phyloP scores from a whole-genome alignment of 2,797 vertebrate species.

The Sebastes matsubarae region DNA sequence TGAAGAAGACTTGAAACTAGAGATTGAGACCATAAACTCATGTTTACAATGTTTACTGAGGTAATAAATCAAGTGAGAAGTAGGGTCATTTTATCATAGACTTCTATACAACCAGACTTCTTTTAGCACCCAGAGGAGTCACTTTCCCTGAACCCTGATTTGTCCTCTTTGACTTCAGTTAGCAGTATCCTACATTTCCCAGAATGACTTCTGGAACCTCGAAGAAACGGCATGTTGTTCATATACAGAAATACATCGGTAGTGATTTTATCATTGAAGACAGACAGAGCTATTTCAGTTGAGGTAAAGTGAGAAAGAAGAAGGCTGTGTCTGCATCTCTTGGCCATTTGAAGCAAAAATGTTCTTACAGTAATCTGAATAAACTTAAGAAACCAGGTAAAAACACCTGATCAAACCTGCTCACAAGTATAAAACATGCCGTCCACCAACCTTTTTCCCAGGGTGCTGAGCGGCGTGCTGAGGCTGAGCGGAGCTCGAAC shows the following conservation, averaged over 20 bases:
- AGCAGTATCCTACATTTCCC: not conserved
- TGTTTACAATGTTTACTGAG: too few relatives aligned
- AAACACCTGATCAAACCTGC: not conserved
- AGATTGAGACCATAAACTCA: too few relatives aligned
- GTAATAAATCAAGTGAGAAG: too few relatives aligned
- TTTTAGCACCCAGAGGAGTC: too few relatives aligned
- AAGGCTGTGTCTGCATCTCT: too few relatives aligned
- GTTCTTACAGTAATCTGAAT: not conserved
- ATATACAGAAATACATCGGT: too few relatives aligned
- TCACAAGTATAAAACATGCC: not conserved
- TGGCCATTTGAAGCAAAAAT: not conserved
- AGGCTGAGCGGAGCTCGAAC: constrained; percentile 71
- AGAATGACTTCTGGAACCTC: not conserved
- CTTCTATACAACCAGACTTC: too few relatives aligned
- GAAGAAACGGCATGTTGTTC: not conserved
- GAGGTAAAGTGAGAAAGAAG: not conserved
- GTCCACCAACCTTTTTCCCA: constrained; percentile 89
- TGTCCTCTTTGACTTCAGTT: not conserved
- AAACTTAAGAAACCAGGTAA: not conserved
- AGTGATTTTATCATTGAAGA: too few relatives aligned
- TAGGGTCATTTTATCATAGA: too few relatives aligned
- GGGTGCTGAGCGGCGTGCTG: constrained; percentile 80
- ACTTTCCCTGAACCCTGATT: not conserved
- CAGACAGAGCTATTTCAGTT: not conserved
- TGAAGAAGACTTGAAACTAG: too few relatives aligned